These are phyloP conservation scores for Notamacropus eugenii DNA, from an alignment of 2,797 vertebrate species.

Conservation along the genomic window DNA sequence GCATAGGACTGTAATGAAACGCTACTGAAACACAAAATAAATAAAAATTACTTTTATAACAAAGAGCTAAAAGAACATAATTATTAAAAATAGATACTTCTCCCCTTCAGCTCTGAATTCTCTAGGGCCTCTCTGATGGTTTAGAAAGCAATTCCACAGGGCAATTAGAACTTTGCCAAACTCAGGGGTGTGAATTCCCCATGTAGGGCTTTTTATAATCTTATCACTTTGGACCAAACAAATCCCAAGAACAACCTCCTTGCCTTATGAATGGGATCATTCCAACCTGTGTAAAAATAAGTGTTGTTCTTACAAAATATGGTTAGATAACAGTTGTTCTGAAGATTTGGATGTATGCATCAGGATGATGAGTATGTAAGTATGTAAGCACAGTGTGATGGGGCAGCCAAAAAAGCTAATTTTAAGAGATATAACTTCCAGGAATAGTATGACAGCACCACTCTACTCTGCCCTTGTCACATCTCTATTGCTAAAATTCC, in stretches of 20 bases:
- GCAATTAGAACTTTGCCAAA: neutral
- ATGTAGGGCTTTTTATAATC: neutral
- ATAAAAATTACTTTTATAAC: neutral
- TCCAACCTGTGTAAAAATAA: neutral
- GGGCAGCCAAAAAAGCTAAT: neutral
- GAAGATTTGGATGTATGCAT: neutral
- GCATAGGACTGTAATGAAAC: neutral
- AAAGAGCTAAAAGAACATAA: neutral
- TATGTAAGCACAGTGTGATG: neutral
- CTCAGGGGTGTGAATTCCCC: neutral
- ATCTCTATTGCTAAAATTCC: neutral
- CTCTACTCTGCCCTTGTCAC: neutral
- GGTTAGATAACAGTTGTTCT: neutral
- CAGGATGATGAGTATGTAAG: too few relatives aligned
- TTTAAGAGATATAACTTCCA: neutral
- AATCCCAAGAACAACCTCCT: neutral
- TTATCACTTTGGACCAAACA: neutral
- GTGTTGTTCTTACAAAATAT: neutral
- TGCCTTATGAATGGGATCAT: neutral
- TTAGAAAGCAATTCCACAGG: neutral
- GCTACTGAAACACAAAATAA: neutral
- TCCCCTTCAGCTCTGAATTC: neutral
- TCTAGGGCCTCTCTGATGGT: neutral
- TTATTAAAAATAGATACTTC: neutral
- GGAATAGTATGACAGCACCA: neutral